phyloP scores from a whole-genome alignment of 2,888 invertebrate species.

The Parnassius mnemosyne region DNA sequence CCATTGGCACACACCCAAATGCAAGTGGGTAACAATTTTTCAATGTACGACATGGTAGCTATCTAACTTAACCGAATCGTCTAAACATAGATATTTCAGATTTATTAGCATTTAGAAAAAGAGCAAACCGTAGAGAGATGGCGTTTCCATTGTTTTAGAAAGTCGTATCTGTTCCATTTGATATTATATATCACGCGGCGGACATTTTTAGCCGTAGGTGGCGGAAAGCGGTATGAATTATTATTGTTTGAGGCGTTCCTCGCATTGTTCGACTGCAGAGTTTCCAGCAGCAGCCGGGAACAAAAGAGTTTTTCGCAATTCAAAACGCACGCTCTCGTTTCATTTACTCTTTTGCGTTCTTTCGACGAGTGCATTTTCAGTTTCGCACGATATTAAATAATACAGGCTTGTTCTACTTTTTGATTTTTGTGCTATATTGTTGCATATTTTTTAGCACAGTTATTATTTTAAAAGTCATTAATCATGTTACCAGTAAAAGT shows the following conservation, averaged over 20 bases:
- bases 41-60: background rate
- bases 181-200: conserved; percentile 76
- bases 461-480: too few species aligned
- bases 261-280: conserved; percentile 71
- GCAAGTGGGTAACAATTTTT: conserved; percentile 10
- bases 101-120: conserved; percentile 60
- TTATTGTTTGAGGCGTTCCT: conserved; percentile 77
- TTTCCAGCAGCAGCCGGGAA: conserved; percentile 65
- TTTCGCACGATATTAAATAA: conserved; percentile 73
- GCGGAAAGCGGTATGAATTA: conserved; percentile 79
- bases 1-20: conserved; percentile 16
- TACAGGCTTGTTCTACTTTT: conserved; percentile 66
- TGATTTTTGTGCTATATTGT: conserved; percentile 7
- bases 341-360: conserved; percentile 78
- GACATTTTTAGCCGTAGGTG: conserved; percentile 81
- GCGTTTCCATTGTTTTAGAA: conserved; percentile 75
- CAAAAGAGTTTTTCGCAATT: conserved; percentile 78
- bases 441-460: background rate
- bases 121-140: conserved; percentile 50
- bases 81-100: conserved; percentile 34
- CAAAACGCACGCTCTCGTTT: conserved; percentile 78
- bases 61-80: conserved; percentile 11
- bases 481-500: too few species aligned
- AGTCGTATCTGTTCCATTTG: conserved; percentile 75
- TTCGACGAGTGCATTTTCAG: conserved; percentile 75